Evolutionary conservation across 1,140 invertebrate species (phyloP).

Genomic region (Drosophila baimaii): DNA sequence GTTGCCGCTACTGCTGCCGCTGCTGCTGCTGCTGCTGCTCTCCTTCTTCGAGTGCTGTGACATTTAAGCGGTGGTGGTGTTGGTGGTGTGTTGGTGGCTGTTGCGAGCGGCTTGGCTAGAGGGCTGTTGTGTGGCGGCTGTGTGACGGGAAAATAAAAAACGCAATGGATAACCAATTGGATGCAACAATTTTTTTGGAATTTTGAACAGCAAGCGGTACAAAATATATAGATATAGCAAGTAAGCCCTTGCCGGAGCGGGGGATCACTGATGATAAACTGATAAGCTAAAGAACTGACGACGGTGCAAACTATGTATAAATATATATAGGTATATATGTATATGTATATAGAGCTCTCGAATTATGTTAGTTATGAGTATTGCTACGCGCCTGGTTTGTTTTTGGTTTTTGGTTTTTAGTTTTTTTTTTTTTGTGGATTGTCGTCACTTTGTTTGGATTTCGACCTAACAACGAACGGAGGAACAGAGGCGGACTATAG

Average conservation of each 20-base stretch:
- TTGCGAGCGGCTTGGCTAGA: neutral
- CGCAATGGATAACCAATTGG: slow-evolving; percentile 1
- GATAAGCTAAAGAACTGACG: slow-evolving; percentile 3
- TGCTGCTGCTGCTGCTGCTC: slow-evolving; percentile 23
- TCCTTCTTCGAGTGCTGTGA: slow-evolving; percentile 81
- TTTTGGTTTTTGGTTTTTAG: no score
- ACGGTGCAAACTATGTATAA: neutral
- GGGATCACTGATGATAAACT: slow-evolving; percentile 13
- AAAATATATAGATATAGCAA: no score
- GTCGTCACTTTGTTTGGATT: no score
- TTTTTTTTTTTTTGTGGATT: neutral
- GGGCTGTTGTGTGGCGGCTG: slow-evolving; percentile 20
- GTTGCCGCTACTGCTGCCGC: slow-evolving; percentile 15
- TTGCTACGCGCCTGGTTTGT: neutral
- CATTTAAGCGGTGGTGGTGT: slow-evolving; percentile 70
- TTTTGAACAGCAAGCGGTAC: neutral
- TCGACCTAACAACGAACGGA: neutral
- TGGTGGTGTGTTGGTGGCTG: neutral
- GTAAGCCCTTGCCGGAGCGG: neutral
- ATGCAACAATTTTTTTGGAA: no score
- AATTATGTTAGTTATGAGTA: no score
- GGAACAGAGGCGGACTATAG: no score
- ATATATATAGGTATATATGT: no score
- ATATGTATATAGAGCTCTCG: no score
- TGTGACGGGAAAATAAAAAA: slow-evolving; percentile 11